Evolutionary conservation across 2,888 invertebrate genomes (phyloP).

Genomic region (Limulus polyphemus): DNA sequence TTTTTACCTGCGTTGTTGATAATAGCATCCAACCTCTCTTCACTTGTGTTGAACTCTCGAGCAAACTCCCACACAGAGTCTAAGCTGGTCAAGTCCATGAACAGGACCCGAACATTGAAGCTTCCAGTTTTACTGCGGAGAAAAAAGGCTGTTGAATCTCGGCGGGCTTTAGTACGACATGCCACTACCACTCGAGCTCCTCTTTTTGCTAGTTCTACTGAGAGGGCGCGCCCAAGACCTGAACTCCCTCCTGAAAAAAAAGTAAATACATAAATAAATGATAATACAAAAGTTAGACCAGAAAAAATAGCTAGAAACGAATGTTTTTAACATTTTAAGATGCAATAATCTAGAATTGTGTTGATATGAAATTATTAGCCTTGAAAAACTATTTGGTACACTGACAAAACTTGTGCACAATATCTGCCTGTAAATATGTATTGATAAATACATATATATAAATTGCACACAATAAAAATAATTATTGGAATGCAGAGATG

Average conservation of each 20-base stretch:
- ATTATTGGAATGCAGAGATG: too few species aligned
- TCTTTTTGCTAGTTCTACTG: constrained; percentile 26
- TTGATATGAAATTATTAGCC: too few species aligned
- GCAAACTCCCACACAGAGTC: constrained; percentile 34
- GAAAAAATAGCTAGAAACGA: too few species aligned
- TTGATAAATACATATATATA: too few species aligned
- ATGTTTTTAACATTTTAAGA: too few species aligned
- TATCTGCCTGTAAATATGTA: too few species aligned
- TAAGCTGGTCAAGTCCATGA: constrained; percentile 33
- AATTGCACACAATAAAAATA: too few species aligned
- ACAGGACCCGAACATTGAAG: constrained; percentile 31
- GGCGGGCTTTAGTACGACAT: constrained; percentile 33
- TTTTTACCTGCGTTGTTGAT: constrained; percentile 37
- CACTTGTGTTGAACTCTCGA: constrained; percentile 30
- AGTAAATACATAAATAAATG: too few species aligned
- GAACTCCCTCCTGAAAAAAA: constrained; percentile 26
- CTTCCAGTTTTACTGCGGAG: constrained; percentile 34
- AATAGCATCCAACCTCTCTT: constrained; percentile 33
- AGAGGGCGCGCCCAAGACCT: constrained; percentile 26
- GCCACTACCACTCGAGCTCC: constrained; percentile 35
- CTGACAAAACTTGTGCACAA: too few species aligned
- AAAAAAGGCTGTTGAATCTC: constrained; percentile 34
- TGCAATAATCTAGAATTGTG: too few species aligned
- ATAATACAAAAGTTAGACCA: neutral
- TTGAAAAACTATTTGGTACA: too few species aligned